Evolutionary conservation across 92 coral and sea anemone species (phyloP), one percentile per base, ranked within the genome.

Genomic region (Meandrina meandrites): DNA sequence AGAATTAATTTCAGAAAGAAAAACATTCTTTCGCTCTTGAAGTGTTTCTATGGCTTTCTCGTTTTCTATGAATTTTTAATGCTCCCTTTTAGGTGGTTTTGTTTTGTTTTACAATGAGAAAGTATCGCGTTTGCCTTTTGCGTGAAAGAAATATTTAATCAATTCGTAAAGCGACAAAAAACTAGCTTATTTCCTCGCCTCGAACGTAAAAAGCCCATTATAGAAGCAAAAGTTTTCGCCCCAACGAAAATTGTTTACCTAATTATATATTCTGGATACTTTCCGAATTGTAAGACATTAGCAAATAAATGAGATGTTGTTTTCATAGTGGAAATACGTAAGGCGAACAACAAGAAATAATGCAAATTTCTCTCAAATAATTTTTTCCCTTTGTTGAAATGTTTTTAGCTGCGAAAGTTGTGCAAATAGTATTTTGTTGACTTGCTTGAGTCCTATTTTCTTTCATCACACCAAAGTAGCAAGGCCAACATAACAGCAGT

Each of bases 1-100:
- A 67, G 30, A 19, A 54, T 50, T 21, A 32, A 42, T 30, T 8
- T 70, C 27, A 2, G 24, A 85, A 34, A 32, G 60, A 66, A 76
- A 85, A 76, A 32, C 88, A 85, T 85, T 85, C 88, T 85, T 85
- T 30, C 30, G 75, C 76, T 76, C 35, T 19, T 4, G 76, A 1
- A 30, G 36, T 19, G 82, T 85, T 78, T 45, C 88, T 78, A 85
- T 78, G 88, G 60, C 77, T 18, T 48, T 31, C 48, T 28, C 24
- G 54, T 47, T 45, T 58, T 19, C 27, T 66, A 85, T 85, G 68
- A 85, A 85, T 85, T 47, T 85, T 85, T 85, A 85, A 85, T 85
- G 21, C 4, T 3, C 27, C 75, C 50, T 85, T 48, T 42, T 5
- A 75, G 50, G 81, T 76, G 81, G 67, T 85, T 58, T 85, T 85